Percentiles rank a stretch among this genome's conserved stretches.
phyloP scores from a whole-genome alignment of 2,888 invertebrate genomes.

The Gortyna flavago region DNA sequence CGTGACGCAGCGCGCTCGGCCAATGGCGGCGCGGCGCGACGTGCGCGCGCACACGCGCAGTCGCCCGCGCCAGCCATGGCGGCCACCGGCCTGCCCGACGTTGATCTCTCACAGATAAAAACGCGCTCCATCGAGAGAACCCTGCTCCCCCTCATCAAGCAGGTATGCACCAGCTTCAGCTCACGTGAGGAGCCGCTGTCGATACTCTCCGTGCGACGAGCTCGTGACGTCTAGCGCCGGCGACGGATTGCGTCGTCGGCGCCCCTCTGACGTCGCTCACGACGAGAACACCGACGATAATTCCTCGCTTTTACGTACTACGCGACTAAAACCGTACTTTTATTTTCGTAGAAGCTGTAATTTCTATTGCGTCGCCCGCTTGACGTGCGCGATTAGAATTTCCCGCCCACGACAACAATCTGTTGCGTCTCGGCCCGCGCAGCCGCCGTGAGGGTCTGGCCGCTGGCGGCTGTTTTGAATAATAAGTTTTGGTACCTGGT shows the following conservation, averaged over 20 bases:
- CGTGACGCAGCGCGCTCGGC: conserved; percentile 76
- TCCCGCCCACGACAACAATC: conserved; percentile 86
- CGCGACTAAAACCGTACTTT: conserved; percentile 80
- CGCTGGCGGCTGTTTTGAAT: conserved; percentile 77
- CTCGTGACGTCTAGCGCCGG: conserved; percentile 71
- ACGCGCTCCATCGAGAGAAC: conserved; percentile 98
- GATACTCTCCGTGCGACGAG: conserved; percentile 38
- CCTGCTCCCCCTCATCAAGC: conserved; percentile 97
- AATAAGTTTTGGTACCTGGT: conserved; percentile 33
- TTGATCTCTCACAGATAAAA: conserved; percentile 94
- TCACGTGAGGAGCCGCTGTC: conserved; percentile 27
- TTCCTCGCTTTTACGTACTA: conserved; percentile 80
- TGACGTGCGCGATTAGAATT: conserved; percentile 81
- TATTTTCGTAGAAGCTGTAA: conserved; percentile 82
- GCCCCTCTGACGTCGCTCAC: conserved; percentile 79
- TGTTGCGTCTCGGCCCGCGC: conserved; percentile 85
- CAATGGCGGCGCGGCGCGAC: conserved; percentile 75
- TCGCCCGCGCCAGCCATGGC: conserved; percentile 90
- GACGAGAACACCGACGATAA: conserved; percentile 76
- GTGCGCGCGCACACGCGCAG: conserved; percentile 87
- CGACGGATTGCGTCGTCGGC: conserved; percentile 72
- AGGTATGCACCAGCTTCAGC: conserved; percentile 91
- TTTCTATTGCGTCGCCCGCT: conserved; percentile 76
- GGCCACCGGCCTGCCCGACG: conserved; percentile 90
- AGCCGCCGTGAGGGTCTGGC: conserved; percentile 76